A percentile compares a stretch with the other conserved stretches of the same genome.
Evolutionary conservation across 2,113 vertebrate species (phyloP).

Genomic region (human (Homo sapiens)): GRCh38 chr6:112756501-112757000

Average conservation of each 20-base stretch:
- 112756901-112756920: too few relatives aligned
- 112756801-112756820: background rate
- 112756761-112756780: background rate
- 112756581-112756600: background rate
- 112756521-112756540: background rate
- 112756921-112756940: accelerated
- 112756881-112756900: background rate
- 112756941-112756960: background rate
- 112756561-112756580: background rate
- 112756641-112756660: background rate
- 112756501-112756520: background rate
- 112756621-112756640: background rate
- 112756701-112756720: background rate
- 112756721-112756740: background rate
- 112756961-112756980: background rate
- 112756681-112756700: background rate
- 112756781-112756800: background rate
- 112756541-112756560: background rate
- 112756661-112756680: background rate
- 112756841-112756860: background rate
- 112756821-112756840: background rate
- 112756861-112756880: background rate
- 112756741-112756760: background rate
- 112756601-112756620: background rate
- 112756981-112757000: background rate